These are phyloP conservation scores for Cinara cedri DNA, from an alignment of 2,888 invertebrate species.

Conservation along the genomic window DNA sequence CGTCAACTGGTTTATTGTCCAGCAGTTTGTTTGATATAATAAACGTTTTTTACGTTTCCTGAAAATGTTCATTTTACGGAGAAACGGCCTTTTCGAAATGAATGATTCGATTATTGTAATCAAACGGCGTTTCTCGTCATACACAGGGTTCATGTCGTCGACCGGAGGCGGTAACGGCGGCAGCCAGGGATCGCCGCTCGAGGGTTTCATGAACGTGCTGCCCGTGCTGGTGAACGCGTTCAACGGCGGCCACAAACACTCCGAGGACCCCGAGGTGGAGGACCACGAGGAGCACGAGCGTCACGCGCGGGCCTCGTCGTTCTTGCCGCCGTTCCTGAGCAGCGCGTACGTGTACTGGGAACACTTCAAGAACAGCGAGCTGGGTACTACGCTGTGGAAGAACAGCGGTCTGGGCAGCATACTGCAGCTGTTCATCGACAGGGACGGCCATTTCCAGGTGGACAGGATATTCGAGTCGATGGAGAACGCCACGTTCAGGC, in stretches of 20 bases:
- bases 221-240: conserved; percentile 74
- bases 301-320: conserved; percentile 67
- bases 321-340: conserved; percentile 74
- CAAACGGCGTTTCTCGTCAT: too few species aligned
- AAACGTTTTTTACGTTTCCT: too few species aligned
- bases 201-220: conserved; percentile 66
- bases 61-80: too few species aligned
- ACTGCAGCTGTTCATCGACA: conserved; percentile 69
- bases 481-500: conserved; percentile 79
- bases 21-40: too few species aligned
- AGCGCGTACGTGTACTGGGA: conserved; percentile 78
- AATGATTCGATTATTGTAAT: too few species aligned
- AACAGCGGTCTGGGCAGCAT: conserved; percentile 75
- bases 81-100: too few species aligned
- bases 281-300: conserved; percentile 69
- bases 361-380: conserved; percentile 77
- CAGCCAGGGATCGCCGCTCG: conserved; percentile 61
- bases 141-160: conserved; percentile 54
- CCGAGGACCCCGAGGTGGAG: conserved; percentile 66
- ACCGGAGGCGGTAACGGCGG: conserved; percentile 34
- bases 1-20: too few species aligned
- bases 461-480: conserved; percentile 77
- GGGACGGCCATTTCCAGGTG: conserved; percentile 65
- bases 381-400: conserved; percentile 76
- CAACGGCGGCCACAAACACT: conserved; percentile 61